These are phyloP conservation scores for Elegia similella DNA, from an alignment of 2,888 invertebrate genomes.

Conservation along the genomic window DNA sequence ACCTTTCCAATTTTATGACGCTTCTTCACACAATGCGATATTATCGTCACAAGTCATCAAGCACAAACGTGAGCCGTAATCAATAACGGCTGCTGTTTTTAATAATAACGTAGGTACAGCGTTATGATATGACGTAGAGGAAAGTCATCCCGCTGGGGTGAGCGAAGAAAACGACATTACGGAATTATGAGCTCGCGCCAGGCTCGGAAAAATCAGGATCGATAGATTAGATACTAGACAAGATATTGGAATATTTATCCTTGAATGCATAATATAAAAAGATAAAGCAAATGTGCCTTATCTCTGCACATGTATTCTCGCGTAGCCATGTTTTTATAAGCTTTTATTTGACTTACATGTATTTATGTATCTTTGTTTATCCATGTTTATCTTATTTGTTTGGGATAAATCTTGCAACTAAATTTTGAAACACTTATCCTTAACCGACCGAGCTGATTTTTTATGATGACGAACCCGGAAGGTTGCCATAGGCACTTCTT, in stretches of 20 bases:
- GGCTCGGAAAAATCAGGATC: background rate
- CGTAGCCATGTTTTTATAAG: too few species aligned
- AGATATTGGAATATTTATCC: background rate
- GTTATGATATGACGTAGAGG: background rate
- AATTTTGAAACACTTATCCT: too few species aligned
- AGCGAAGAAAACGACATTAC: background rate
- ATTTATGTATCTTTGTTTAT: too few species aligned
- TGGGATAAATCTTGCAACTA: too few species aligned
- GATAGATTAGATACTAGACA: background rate
- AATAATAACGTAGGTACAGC: conserved; percentile 30
- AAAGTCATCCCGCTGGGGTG: background rate
- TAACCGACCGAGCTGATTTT: too few species aligned
- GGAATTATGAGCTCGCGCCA: background rate
- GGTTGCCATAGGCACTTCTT: too few species aligned
- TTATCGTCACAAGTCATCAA: background rate
- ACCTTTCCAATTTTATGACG: background rate
- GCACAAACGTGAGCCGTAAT: background rate
- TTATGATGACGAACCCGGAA: too few species aligned
- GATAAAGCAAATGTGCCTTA: background rate
- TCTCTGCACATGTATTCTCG: too few species aligned
- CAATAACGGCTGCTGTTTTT: conserved; percentile 28
- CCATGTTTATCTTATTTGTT: too few species aligned
- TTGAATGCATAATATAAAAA: background rate
- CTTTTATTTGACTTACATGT: too few species aligned
- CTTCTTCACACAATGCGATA: background rate